Evolutionary conservation across 2,797 vertebrate species (phyloP).

Genomic region (Hydrocynus forskahlii): DNA sequence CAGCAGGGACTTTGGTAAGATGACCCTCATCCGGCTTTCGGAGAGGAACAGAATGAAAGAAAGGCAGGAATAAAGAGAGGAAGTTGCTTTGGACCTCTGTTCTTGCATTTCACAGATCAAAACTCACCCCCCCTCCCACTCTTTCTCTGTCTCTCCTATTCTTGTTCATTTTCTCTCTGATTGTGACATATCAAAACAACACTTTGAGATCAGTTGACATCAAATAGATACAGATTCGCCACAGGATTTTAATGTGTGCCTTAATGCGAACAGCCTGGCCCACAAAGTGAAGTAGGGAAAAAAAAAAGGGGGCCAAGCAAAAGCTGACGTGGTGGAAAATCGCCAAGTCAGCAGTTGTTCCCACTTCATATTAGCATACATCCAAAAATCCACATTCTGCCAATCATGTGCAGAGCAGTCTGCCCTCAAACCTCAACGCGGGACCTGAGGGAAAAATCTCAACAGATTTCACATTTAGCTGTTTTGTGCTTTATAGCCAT

Average conservation of each 20-base stretch:
- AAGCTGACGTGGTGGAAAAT: conserved; percentile 47
- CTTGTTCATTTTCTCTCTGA: neutral
- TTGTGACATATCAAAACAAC: conserved; percentile 23
- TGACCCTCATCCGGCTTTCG: conserved; percentile 74
- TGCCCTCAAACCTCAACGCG: neutral
- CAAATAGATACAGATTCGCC: conserved; percentile 17
- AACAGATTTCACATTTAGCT: conserved; percentile 51
- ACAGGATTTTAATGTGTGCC: conserved; percentile 11
- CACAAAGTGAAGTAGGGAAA: conserved; percentile 14
- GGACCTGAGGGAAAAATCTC: conserved; percentile 34
- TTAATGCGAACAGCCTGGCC: conserved; percentile 23
- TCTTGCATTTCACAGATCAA: conserved; percentile 55
- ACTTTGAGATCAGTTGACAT: conserved; percentile 38
- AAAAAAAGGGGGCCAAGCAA: conserved; percentile 13
- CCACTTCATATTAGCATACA: conserved; percentile 43
- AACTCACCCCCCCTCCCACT: conserved; percentile 24
- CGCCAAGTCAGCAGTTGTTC: conserved; percentile 36
- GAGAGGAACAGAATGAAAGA: conserved; percentile 66
- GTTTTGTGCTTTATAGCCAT: conserved; percentile 60
- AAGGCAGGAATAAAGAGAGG: conserved; percentile 57
- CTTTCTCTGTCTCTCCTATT: neutral
- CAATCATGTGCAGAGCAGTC: conserved; percentile 53
- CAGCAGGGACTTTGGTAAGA: conserved; percentile 72
- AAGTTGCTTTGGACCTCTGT: conserved; percentile 60
- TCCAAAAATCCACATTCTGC: conserved; percentile 1